A percentile compares a stretch with the other conserved stretches of the same genome.
phyloP scores from a whole-genome alignment of 2,888 invertebrate species.

The Tetragnatha montana region DNA sequence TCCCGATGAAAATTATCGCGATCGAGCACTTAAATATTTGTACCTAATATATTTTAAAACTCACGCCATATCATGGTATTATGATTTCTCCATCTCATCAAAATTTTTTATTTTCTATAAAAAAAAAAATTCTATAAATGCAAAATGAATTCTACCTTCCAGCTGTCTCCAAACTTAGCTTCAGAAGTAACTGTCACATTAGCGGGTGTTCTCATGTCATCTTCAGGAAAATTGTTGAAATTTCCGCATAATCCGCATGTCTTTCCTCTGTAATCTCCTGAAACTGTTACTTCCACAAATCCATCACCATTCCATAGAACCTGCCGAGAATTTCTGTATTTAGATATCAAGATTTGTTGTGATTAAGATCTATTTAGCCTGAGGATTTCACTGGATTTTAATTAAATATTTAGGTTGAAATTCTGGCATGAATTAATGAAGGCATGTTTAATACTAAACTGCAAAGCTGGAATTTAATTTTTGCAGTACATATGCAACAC shows the following conservation, averaged over 20 bases:
- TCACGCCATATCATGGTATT: no score
- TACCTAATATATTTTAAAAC: neutral
- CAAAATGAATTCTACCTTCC: constrained; percentile 85
- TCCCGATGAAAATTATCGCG: no score
- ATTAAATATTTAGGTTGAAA: no score
- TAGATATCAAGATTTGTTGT: no score
- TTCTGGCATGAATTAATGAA: no score
- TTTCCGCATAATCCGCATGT: constrained; percentile 96
- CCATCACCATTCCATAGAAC: constrained; percentile 95
- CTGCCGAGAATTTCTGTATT: neutral
- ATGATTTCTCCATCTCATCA: neutral
- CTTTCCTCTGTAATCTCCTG: constrained; percentile 83
- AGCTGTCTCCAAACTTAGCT: constrained; percentile 88
- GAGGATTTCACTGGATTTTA: no score
- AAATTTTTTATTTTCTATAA: neutral
- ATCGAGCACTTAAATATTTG: no score
- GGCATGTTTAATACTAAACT: no score
- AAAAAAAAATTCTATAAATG: neutral
- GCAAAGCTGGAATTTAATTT: no score
- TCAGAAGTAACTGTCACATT: constrained; percentile 81
- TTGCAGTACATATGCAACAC: no score
- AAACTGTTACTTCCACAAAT: constrained; percentile 89
- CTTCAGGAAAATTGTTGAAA: constrained; percentile 89
- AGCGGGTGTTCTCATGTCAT: constrained; percentile 82
- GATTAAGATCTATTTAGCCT: no score